Conservation (phyloP, 1,140 invertebrate genomes). For the Magallana ariakensis region DNA sequence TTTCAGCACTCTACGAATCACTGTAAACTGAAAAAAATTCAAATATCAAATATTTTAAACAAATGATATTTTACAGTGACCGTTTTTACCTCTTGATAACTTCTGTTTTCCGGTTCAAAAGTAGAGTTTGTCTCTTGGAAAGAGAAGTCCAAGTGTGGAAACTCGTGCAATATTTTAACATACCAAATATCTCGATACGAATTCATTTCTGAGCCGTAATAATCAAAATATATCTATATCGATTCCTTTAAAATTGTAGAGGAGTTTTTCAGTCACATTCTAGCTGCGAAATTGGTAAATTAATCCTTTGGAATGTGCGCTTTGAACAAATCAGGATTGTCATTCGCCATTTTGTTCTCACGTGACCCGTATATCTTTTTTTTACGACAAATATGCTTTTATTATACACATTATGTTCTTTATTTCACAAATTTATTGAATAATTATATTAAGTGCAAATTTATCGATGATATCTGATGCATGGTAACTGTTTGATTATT, state of each 20-base stretch:
- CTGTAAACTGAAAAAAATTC: too few relatives aligned
- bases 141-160: conserved; percentile 86
- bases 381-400: not conserved
- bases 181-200: conserved; percentile 78
- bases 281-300: not conserved
- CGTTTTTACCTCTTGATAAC: conserved; percentile 90
- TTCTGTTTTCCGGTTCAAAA: conserved; percentile 91
- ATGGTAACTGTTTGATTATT: not conserved
- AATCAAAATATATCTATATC: too few relatives aligned
- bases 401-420: not conserved
- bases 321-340: conserved; percentile 16
- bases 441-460: not conserved
- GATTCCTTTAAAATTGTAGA: too few relatives aligned
- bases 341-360: conserved; percentile 52
- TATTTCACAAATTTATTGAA: not conserved
- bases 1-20: too few relatives aligned
- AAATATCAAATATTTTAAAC: too few relatives aligned
- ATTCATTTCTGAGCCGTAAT: conserved; percentile 29
- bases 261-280: not conserved
- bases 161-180: conserved; percentile 90
- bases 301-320: conserved; percentile 8
- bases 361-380: conserved; percentile 14
- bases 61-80: too few relatives aligned
- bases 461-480: not conserved
- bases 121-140: conserved; percentile 93